Base-by-base conservation (phyloP, 2,797 vertebrate genomes). In the Dendrocincla tyrannina region DNA sequence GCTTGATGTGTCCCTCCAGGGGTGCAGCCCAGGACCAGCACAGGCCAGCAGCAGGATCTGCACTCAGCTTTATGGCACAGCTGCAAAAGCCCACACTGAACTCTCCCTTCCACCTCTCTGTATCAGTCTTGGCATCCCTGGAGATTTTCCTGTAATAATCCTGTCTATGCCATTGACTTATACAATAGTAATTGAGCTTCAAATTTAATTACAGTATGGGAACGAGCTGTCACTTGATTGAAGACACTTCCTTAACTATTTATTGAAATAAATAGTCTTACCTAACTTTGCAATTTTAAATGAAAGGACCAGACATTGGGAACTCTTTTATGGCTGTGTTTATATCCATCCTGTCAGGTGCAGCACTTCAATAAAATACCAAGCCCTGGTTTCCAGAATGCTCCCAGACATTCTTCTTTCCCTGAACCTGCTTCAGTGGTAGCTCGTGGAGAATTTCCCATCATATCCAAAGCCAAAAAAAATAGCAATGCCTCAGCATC, bases 201-300 rank as follows among this genome's bases (percentile, higher is more conserved):
- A 95, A n/a, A 84, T 84, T 96, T 97, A 94, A 95, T 97, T 94
- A 91, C 10, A 88, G 50, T 58, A 93, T 80, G 74, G 79, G 85
- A 87, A 93, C 2, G 24, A 92, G 12, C 79, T 60, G 41, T n/a
- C 94, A 84, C 63, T 93, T 78, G 58, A 84, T 59, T 86, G 73
- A 91, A 89, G 87, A 91, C 75, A 47, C 22, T 84, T 92, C 75
- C 83, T 82, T 95, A 87, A 89, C 83, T 97, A 67, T 93, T 91
- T 91, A 82, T 76, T 91, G 64, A 83, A 89, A 91, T 85, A 79
- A 93, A 90, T 30, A 89, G 17, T 89, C 56, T 88, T 79, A 85
- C 41, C 56, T 13, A 13, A 50, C 33, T 93, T 77, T 53, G 74
- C 49, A 62, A 59, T 66, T 90, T 73, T 70, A 88, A 81, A 75